Base-by-base conservation (phyloP, 2,113 vertebrate genomes). In the Stigmatopora nigra region DNA sequence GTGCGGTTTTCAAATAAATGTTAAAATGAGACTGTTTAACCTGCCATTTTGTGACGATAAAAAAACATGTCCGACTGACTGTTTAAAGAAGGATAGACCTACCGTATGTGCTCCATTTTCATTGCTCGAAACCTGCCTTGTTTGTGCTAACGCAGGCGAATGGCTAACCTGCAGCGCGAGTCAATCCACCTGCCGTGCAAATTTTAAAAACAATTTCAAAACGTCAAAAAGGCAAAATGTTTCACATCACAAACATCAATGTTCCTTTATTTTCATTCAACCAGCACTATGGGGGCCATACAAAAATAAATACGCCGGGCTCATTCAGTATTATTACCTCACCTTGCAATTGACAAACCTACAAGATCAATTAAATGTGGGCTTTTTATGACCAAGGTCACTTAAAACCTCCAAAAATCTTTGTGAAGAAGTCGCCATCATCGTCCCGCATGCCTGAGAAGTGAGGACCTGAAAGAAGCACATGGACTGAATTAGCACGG, bases 1-100 rank as follows among this genome's bases (percentile, higher is more conserved):
- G 88, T 89, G 87, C 84, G 69, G 85, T 90, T 90, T 90, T 55
- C 70, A 85, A 90, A 90, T 91, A 90, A 90, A 91, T 88, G 87
- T 86, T 77, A 72, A 81, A 88, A 87, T 83, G 70, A 82, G 66
- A 69, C 19, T 31, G 2, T 5, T 45, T 8, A 1, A 59, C n/a
- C 38, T 38, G n/a, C 3, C 5, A 31, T 41, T 41, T 41, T 41
- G 38, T 8, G 5, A 8, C 9, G 6, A 41, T 8, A 4, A 41
- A 41, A 38, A 41, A 8, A 41, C 9, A 41, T 41, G 9, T 4
- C 9, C 9, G 38, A 41, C 38, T 41, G 38, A 41, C 38, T 4
- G 6, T 41, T 41, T 41, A 41, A 41, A 41, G 38, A 41, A 41
- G 5, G 1, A 41, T 41, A 7, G 7, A 41, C 46, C 46, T 53